Percentiles rank a stretch among this genome's conserved stretches.
These are phyloP conservation scores for Ostrea denselamellosa DNA, from an alignment of 1,140 invertebrate genomes.

Conservation along the genomic window DNA sequence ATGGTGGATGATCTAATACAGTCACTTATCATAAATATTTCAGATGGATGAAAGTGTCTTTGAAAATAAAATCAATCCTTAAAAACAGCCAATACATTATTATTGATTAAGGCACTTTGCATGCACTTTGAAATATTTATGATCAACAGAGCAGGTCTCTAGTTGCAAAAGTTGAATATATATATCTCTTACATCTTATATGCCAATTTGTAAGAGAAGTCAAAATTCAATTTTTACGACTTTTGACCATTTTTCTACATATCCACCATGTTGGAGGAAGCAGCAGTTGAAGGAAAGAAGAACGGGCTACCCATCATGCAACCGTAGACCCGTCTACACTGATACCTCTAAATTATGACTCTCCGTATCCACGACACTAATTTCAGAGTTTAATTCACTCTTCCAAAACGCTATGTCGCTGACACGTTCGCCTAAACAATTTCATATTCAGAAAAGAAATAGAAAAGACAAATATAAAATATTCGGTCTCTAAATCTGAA, in stretches of 20 bases:
- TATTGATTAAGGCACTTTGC: not conserved
- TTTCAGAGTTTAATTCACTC: slow-evolving; percentile 90
- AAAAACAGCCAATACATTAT: not conserved
- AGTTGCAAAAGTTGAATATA: not conserved
- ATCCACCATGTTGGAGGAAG: slow-evolving; percentile 38
- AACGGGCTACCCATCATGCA: slow-evolving; percentile 31
- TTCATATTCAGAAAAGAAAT: slow-evolving; percentile 19
- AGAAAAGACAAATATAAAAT: not conserved
- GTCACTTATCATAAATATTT: slow-evolving; percentile 7
- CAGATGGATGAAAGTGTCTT: not conserved
- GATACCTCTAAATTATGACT: slow-evolving; percentile 82
- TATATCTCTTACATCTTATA: not conserved
- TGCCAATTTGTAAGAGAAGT: not conserved
- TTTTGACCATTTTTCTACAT: slow-evolving; percentile 21
- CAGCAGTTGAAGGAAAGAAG: slow-evolving; percentile 21
- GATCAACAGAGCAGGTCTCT: not conserved
- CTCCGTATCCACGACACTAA: slow-evolving; percentile 90
- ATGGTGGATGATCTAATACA: slow-evolving; percentile 41
- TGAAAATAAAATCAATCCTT: not conserved
- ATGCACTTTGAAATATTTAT: slow-evolving; percentile 32
- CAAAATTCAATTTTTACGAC: slow-evolving; percentile 13
- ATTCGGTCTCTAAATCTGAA: not conserved
- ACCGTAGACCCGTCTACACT: slow-evolving; percentile 31
- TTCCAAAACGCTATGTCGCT: slow-evolving; percentile 95
- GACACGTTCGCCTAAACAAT: slow-evolving; percentile 86